A percentile compares a stretch with the other conserved stretches of the same genome.
Conservation (phyloP, 1,140 invertebrate species). For the Asbolus verrucosus region DNA sequence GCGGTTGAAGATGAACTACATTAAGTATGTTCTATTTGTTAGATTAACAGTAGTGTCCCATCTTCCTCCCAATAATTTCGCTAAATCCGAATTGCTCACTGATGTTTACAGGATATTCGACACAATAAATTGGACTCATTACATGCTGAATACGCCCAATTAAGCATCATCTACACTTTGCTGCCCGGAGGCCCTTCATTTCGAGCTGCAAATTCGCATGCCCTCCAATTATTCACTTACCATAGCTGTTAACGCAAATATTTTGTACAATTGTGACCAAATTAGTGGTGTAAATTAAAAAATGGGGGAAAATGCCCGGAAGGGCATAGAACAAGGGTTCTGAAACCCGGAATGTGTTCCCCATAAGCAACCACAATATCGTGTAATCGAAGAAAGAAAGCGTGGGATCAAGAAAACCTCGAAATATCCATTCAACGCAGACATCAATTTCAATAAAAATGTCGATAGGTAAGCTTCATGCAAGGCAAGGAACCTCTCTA, state of each 20-base stretch:
- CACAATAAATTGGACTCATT: conserved; percentile 7
- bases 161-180: no score
- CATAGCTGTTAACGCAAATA: no score
- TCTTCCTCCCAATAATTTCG: conserved; percentile 15
- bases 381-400: conserved; percentile 46
- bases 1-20: conserved; percentile 37
- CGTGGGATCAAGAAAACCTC: conserved; percentile 45
- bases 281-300: no score
- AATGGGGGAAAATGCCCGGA: conserved; percentile 21
- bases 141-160: conserved; percentile 17
- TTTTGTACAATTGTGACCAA: no score
- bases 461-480: conserved; percentile 46
- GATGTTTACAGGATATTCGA: not conserved
- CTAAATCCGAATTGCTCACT: conserved; percentile 1
- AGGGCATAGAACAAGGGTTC: conserved; percentile 23
- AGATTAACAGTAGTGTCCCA: conserved; percentile 14
- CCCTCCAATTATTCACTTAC: no score
- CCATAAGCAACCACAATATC: conserved; percentile 42
- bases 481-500: conserved; percentile 33
- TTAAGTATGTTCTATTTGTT: conserved; percentile 29
- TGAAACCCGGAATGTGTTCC: conserved; percentile 12
- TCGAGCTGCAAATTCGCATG: no score
- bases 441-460: conserved; percentile 51
- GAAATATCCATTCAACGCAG: conserved; percentile 47
- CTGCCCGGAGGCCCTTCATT: no score